These are phyloP conservation scores for Lasioglossum zephyrum DNA, from an alignment of 2,888 invertebrate species.

Conservation along the genomic window DNA sequence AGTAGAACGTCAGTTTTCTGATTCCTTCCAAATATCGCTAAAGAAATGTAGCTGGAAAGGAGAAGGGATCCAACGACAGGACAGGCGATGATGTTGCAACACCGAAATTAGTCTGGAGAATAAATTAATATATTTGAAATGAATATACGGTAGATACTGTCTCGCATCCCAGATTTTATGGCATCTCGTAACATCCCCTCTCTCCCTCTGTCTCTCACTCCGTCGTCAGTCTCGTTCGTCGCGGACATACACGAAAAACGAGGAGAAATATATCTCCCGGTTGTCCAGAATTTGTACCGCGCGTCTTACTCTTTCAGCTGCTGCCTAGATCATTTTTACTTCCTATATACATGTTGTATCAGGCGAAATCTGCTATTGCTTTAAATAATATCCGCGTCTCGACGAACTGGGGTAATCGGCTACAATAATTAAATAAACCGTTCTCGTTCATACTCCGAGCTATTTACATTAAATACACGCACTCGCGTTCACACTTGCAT, in stretches of 20 bases:
- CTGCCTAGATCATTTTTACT: conserved; percentile 42
- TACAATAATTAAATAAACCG: conserved; percentile 74
- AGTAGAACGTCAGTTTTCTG: neutral
- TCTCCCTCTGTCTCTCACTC: conserved; percentile 20
- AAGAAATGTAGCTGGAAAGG: neutral
- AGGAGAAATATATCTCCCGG: conserved; percentile 39
- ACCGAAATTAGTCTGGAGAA: conserved; percentile 79
- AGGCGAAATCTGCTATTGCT: conserved; percentile 79
- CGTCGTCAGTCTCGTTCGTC: conserved; percentile 16
- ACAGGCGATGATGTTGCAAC: conserved; percentile 33
- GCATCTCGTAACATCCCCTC: conserved; percentile 74
- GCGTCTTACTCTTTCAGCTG: conserved; percentile 29
- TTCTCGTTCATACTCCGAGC: conserved; percentile 68
- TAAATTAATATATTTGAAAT: conserved; percentile 84
- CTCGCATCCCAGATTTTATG: conserved; percentile 80
- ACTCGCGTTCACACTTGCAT: conserved; percentile 48
- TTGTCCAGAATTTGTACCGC: conserved; percentile 53
- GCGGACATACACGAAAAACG: conserved; percentile 6
- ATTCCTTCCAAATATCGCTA: neutral
- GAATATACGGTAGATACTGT: conserved; percentile 83
- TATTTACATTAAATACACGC: conserved; percentile 82
- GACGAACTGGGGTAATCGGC: conserved; percentile 77
- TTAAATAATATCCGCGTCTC: conserved; percentile 80
- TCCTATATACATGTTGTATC: conserved; percentile 64
- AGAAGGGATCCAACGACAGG: conserved; percentile 19